phyloP scores from a whole-genome alignment of 2,113 vertebrate genomes.

The Caracal caracal region DNA sequence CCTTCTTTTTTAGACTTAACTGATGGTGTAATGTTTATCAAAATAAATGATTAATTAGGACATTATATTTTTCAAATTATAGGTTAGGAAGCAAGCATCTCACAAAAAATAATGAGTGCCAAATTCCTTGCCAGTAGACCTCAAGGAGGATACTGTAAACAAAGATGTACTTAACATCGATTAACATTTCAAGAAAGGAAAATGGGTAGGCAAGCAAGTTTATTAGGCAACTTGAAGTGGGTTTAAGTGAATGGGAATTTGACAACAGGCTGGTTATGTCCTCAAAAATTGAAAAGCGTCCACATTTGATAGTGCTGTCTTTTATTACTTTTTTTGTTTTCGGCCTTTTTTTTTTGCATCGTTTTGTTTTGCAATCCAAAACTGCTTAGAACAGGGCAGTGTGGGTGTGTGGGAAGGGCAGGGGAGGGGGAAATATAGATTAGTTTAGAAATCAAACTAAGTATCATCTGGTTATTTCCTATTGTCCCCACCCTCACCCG shows the following conservation, averaged over 20 bases:
- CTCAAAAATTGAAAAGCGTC: background rate
- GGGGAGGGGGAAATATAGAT: background rate
- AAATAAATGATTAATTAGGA: conserved; percentile 62
- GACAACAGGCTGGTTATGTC: background rate
- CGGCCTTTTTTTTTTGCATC: background rate
- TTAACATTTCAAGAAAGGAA: conserved; percentile 18
- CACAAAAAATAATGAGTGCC: background rate
- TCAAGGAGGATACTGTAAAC: background rate
- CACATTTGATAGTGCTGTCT: background rate
- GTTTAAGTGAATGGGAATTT: conserved; percentile 9
- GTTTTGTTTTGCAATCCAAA: background rate
- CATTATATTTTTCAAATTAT: conserved; percentile 15
- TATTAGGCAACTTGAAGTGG: background rate
- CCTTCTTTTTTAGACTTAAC: conserved; percentile 35
- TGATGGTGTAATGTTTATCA: conserved; percentile 41
- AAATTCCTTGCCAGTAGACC: background rate
- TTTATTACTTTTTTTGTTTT: background rate
- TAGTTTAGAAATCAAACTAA: background rate
- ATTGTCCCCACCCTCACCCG: background rate
- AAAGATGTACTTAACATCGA: background rate
- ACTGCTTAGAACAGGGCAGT: background rate
- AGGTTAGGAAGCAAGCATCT: conserved; percentile 34
- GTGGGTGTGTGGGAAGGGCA: background rate
- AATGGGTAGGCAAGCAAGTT: background rate
- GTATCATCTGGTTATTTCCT: background rate